Base-by-base conservation (phyloP, 92 coral and sea anemone genomes). In the Galaxea fascicularis region DNA sequence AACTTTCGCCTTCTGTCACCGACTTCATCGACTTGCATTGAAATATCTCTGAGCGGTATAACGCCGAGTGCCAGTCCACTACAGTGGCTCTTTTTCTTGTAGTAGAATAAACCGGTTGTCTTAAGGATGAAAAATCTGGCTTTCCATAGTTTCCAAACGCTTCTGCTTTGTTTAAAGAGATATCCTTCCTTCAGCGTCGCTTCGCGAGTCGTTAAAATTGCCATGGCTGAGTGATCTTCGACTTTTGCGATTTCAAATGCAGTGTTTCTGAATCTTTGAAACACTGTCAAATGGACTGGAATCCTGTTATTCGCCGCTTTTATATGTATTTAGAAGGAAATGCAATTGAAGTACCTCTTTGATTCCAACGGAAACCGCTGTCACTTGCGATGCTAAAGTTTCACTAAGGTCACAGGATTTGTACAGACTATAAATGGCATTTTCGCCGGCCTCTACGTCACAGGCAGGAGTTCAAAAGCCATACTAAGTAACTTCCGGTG, bases 111-210 rank as follows among this genome's bases (percentile, higher is more conserved):
- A 9, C 99, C 99, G 28, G 93, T 95, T 56, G 89, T 91, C 52
- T 93, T 94, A 24, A 96, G 93, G 30, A 96, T 95, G 65, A 96
- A 96, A 24, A 94, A 96, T 70, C 99, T 59, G 1, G 99, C 95
- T 65, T 96, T 96, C 99, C 99, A 96, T 7, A 94, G 91, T 76
- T 94, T 96, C 96, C 98, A 90, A 21, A 96, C 98, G 35, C 78
- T 92, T 74, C 98, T 87, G 76, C 99, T 96, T 77, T 96, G 99
- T 71, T 96, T 96, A 66, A 96, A 96, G 52, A 96, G 87, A 77
- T 96, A 96, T 15, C 99, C 99, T 71, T 96, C 99, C 62, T 86
- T 89, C 41, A 94, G 87, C 62, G 93, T 91, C 22, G 92, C 92
- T 26, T 92, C 95, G 45, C 89, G 85, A 17, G 86, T 81, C 79